These are phyloP conservation scores for Eulemur coronatus DNA, from an alignment of 2,797 vertebrate genomes.

Conservation along the genomic window DNA sequence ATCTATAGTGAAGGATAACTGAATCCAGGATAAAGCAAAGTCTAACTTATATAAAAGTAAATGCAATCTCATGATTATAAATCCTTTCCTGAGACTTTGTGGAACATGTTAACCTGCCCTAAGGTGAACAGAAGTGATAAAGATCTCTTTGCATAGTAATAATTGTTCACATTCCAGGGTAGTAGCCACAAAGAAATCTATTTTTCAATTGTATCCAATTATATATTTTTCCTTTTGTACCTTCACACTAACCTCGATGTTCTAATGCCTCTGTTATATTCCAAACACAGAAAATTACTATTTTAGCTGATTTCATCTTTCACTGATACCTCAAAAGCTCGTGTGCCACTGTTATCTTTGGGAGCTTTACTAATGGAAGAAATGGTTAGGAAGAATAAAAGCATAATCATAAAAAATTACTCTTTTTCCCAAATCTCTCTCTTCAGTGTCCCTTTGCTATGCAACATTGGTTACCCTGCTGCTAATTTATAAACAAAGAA, in stretches of 20 bases:
- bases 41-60: constrained; percentile 50
- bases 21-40: not conserved
- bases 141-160: constrained; percentile 44
- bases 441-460: constrained; percentile 23
- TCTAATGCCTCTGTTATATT: constrained; percentile 2
- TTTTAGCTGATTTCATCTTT: constrained; percentile 57
- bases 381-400: constrained; percentile 57
- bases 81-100: constrained; percentile 13
- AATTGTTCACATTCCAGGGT: constrained; percentile 35
- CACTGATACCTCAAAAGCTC: constrained; percentile 8
- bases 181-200: constrained; percentile 44
- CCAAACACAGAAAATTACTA: constrained; percentile 49
- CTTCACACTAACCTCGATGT: constrained; percentile 44
- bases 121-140: constrained; percentile 57
- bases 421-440: constrained; percentile 30
- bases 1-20: not conserved
- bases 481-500: constrained; percentile 62
- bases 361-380: constrained; percentile 42
- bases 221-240: constrained; percentile 42
- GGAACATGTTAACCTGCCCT: constrained; percentile 21
- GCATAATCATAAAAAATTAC: constrained; percentile 49
- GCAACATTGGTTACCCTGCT: not conserved
- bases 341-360: constrained; percentile 9
- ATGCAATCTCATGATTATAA: constrained; percentile 51
- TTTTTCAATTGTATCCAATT: constrained; percentile 38